A percentile compares a stretch with the other conserved stretches of the same genome.
Evolutionary conservation across 2,113 vertebrate genomes (phyloP).

Genomic region (Eulemur macaco): DNA sequence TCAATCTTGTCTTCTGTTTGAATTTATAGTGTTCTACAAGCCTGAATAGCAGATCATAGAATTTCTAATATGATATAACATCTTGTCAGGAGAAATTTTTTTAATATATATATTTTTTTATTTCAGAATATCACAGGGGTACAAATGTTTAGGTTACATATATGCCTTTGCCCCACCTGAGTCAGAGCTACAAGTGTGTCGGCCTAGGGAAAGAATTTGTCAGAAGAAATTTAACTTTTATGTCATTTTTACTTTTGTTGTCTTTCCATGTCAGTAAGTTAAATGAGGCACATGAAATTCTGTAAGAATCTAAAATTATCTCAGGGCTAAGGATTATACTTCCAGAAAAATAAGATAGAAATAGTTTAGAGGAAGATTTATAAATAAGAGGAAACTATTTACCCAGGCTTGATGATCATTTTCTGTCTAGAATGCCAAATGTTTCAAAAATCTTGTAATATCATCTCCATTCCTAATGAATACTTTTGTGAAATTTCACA

Average conservation of each 20-base stretch:
- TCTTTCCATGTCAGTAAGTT: slow-evolving; percentile 29
- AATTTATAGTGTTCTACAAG: neutral
- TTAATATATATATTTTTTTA: no score
- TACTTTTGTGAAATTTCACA: neutral
- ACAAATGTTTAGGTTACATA: no score
- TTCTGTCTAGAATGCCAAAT: neutral
- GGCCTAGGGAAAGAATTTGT: neutral
- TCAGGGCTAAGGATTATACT: neutral
- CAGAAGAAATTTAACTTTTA: slow-evolving; percentile 21
- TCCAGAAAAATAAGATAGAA: neutral
- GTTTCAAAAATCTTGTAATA: neutral
- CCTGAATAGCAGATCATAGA: neutral
- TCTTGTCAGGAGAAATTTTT: slow-evolving; percentile 9
- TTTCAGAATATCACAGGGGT: no score
- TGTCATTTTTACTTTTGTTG: slow-evolving; percentile 25
- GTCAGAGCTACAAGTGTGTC: no score
- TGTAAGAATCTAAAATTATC: neutral
- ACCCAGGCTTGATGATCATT: neutral
- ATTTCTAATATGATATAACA: neutral
- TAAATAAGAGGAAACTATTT: neutral
- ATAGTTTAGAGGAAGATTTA: neutral
- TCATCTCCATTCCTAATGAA: neutral
- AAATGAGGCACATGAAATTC: neutral
- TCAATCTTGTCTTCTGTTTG: neutral
- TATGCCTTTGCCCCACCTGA: no score